These are phyloP conservation scores for Dioctria linearis DNA, from an alignment of 2,888 invertebrate species.

Conservation along the genomic window DNA sequence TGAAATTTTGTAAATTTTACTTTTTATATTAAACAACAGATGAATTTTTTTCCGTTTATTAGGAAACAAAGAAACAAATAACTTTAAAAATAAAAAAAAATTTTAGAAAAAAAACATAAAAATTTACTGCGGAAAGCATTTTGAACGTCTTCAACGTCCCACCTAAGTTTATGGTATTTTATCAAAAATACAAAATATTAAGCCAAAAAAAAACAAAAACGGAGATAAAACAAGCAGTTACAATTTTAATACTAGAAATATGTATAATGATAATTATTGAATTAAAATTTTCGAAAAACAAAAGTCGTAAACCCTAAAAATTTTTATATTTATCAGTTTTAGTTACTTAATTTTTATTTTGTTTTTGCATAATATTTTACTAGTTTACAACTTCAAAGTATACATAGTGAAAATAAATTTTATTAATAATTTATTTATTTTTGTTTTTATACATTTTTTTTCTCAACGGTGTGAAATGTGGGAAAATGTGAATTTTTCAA, in stretches of 20 bases:
- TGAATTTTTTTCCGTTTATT: slow-evolving; percentile 1
- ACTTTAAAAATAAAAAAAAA: slow-evolving; percentile 32
- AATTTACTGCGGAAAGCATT: slow-evolving; percentile 13
- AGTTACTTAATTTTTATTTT: background rate
- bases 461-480: slow-evolving; percentile 12
- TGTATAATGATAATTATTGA: background rate
- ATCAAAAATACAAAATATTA: slow-evolving; percentile 29
- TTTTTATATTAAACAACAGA: slow-evolving; percentile 30
- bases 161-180: slow-evolving; percentile 49
- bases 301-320: background rate
- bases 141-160: slow-evolving; percentile 43
- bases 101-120: background rate
- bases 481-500: background rate
- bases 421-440: slow-evolving; percentile 7
- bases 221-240: background rate
- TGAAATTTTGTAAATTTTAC: slow-evolving; percentile 47
- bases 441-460: slow-evolving; percentile 20
- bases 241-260: slow-evolving; percentile 16
- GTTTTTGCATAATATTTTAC: slow-evolving; percentile 13
- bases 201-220: slow-evolving; percentile 23
- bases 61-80: background rate
- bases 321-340: slow-evolving; percentile 29
- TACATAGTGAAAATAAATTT: slow-evolving; percentile 16
- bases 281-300: background rate
- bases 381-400: background rate